Evolutionary conservation across 2,888 invertebrate species (phyloP), one percentile per base, ranked within the genome.

Genomic region (Drosophila multiciliata): DNA sequence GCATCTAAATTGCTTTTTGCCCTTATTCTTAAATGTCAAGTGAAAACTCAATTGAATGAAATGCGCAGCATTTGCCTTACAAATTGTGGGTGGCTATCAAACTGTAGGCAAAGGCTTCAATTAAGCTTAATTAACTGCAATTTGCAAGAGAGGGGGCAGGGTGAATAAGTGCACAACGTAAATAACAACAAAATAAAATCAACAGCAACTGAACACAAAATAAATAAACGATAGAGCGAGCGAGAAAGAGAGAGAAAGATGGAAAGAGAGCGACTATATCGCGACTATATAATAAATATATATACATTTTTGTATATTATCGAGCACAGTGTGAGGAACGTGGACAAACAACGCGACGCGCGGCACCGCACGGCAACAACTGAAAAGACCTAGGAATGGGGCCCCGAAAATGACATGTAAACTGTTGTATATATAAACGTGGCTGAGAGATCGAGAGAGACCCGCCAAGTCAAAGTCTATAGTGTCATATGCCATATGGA

Each of bases 91-190:
- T 66, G 70, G 63, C 20, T 57, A 52, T 65, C 55, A 58, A 87
- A 89, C 87, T 87, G 89, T 74, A 48, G 54, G 42, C 42, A 82
- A 66, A 53, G 72, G 66, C 67, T 72, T 87, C 80, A 89, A 85
- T 85, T 89, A 85, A 38, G 73, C 71, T 87, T 85, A 89, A 85
- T 85, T 89, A 89, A 85, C 70, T 78, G 78, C 78, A 85, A 87
- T 87, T 85, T 87, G 75, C 74, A 52, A 35, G 32, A 26, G n/a
- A 42, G 32, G n/a, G n/a, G 1, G n/a, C 29, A 15, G 20, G 12
- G 42, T 53, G 40, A 54, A 17, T 17, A 11, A 26, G 8, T 50
- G 49, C 58, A 49, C 58, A 57, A 48, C 59, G 58, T 62, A 64
- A 68, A 78, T 49, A 75, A 54, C 40, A 57, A 68, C 45, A 55